Base-by-base conservation (phyloP, 2,797 vertebrate species). In the Acropternis orthonyx region DNA sequence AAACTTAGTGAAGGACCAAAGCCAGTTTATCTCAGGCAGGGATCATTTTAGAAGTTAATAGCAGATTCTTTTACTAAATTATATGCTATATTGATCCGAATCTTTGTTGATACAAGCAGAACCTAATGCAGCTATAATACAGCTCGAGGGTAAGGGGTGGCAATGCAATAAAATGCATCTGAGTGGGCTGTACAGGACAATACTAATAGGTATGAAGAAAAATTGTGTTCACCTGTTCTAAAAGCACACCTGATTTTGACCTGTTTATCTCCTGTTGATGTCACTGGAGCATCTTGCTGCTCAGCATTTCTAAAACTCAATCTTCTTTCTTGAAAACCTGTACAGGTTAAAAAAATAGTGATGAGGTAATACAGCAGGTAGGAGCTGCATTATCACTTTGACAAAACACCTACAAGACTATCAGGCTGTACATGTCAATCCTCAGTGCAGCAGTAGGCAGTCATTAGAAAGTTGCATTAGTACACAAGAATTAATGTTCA, bases 371-470 rank as follows among this genome's bases (percentile, higher is more conserved):
- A 52, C 3, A 88, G 59, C 63, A 79, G 37, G 94, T 41, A 92
- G 67, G 32, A 95, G 41, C 69, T 82, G n/a, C 59, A 74, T 37
- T 76, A 78, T 67, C 79, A 58, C 67, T 84, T 81, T 66, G 55
- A 76, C n/a, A 76, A 81, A 91, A 79, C 56, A 76, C 14, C 23
- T 49, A 94, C 87, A 86, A 82, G 96, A 87, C 67, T 82, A 65
- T 95, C 93, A 95, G 63, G 94, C 88, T 95, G 74, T 85, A 46
- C 80, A 43, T 20, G 88, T 93, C 91, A 96, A 49, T 94, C 91
- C 48, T 90, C 93, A 74, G 59, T 46, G 56, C 34, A 20, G 48
- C 41, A 85, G 34, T 22, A 87, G 24, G 63, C 89, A 94, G 77
- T 96, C 85, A 95, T 95, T 93, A 93, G 49, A 82, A 86, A 76